phyloP scores from a whole-genome alignment of 1,140 invertebrate genomes.

The Agrilus planipennis region DNA sequence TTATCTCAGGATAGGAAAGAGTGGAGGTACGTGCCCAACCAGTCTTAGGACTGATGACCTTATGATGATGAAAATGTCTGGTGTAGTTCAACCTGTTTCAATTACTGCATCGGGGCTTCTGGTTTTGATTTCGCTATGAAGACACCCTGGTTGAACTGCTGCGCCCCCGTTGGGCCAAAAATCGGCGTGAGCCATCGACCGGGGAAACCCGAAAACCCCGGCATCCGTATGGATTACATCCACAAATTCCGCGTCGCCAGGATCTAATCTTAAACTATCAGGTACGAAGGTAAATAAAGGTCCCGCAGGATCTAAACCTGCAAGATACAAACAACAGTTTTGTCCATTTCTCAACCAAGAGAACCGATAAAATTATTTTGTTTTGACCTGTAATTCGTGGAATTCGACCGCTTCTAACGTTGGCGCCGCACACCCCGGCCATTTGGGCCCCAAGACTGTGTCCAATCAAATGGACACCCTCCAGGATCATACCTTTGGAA shows the following conservation, averaged over 20 bases:
- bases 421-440: slow-evolving; percentile 41
- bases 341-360: background rate
- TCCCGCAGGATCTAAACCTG: slow-evolving; percentile 3
- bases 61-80: no score
- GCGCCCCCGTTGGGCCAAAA: slow-evolving; percentile 80
- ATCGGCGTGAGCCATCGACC: slow-evolving; percentile 70
- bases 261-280: slow-evolving; percentile 8
- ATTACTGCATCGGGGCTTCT: no score
- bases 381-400: slow-evolving; percentile 5
- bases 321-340: background rate
- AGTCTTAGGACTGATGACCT: no score
- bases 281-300: slow-evolving; percentile 6
- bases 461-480: background rate
- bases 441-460: slow-evolving; percentile 19
- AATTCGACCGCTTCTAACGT: slow-evolving; percentile 4
- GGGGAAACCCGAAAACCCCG: slow-evolving; percentile 59
- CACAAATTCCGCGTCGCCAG: slow-evolving; percentile 75
- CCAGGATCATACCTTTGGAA: background rate
- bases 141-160: no score
- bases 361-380: background rate
- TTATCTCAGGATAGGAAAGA: no score
- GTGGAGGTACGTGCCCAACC: no score
- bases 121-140: no score
- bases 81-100: no score
- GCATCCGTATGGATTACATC: slow-evolving; percentile 88